Evolutionary conservation across 2,797 vertebrate species (phyloP).

Genomic region (Rhinophrynus dorsalis): DNA sequence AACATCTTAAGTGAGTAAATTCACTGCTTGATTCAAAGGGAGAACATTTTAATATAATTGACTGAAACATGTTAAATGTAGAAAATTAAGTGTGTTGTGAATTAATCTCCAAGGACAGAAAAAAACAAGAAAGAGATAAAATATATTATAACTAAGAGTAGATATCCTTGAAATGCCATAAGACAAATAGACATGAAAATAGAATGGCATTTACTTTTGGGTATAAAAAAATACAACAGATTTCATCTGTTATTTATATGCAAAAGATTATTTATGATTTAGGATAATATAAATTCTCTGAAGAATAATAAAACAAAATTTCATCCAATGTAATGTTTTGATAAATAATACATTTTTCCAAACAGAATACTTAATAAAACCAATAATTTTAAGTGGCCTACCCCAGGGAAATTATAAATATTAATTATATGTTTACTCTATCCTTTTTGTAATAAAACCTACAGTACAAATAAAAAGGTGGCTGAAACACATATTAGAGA

Average conservation of each 20-base stretch:
- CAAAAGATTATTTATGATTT: neutral
- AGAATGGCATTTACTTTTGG: too few relatives aligned
- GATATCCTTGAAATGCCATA: too few relatives aligned
- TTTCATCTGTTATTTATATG: neutral
- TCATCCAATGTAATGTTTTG: neutral
- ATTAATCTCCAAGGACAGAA: too few relatives aligned
- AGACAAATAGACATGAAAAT: too few relatives aligned
- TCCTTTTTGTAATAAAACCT: constrained; percentile 6
- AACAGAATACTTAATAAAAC: neutral
- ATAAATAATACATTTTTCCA: constrained; percentile 21
- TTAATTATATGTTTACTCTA: constrained; percentile 11
- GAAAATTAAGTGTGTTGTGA: too few relatives aligned
- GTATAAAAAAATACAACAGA: too few relatives aligned
- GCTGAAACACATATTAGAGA: neutral
- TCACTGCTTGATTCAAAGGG: too few relatives aligned
- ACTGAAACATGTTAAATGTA: too few relatives aligned
- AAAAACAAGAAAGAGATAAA: too few relatives aligned
- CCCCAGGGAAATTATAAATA: constrained; percentile 16
- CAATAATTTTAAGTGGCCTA: neutral
- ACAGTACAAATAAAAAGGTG: constrained; percentile 13
- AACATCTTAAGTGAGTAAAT: too few relatives aligned
- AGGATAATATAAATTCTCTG: neutral
- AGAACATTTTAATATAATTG: too few relatives aligned
- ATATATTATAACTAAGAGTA: too few relatives aligned
- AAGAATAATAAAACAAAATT: constrained; percentile 5